A percentile compares a stretch with the other conserved stretches of the same genome.
phyloP scores from a whole-genome alignment of 2,797 vertebrate species.

The Salmo trutta region DNA sequence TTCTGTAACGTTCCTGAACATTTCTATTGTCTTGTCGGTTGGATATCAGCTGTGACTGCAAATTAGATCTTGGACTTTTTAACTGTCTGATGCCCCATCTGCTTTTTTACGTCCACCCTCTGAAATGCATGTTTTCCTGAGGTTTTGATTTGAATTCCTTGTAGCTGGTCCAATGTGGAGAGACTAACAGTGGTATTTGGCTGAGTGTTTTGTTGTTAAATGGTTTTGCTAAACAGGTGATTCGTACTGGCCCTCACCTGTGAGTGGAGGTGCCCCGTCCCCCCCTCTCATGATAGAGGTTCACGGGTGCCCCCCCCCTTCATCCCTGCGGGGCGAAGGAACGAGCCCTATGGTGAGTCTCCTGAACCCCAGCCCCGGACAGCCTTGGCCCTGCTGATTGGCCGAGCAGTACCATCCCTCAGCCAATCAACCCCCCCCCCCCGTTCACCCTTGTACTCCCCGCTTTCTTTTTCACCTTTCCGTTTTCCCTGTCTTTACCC shows the following conservation, averaged over 20 bases:
- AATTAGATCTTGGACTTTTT: no score
- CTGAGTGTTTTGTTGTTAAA: constrained; percentile 3
- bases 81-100: background rate
- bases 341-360: constrained; percentile 87
- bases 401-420: background rate
- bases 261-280: constrained; percentile 92
- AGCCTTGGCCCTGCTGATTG: constrained; percentile 28
- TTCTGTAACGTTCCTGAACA: background rate
- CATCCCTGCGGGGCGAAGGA: constrained; percentile 78
- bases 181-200: no score
- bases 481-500: constrained; percentile 2
- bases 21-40: no score
- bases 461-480: background rate
- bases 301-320: constrained; percentile 84
- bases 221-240: constrained; percentile 76
- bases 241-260: constrained; percentile 93
- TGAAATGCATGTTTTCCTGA: background rate
- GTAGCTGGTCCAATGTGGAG: background rate
- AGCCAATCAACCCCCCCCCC: constrained; percentile 14
- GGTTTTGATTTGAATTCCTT: background rate
- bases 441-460: no score
- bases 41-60: no score
- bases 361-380: constrained; percentile 33
- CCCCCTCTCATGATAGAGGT: constrained; percentile 89
- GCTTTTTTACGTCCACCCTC: background rate